Conservation (phyloP, 2,113 vertebrate genomes). For the Leptocoma aspasia region DNA sequence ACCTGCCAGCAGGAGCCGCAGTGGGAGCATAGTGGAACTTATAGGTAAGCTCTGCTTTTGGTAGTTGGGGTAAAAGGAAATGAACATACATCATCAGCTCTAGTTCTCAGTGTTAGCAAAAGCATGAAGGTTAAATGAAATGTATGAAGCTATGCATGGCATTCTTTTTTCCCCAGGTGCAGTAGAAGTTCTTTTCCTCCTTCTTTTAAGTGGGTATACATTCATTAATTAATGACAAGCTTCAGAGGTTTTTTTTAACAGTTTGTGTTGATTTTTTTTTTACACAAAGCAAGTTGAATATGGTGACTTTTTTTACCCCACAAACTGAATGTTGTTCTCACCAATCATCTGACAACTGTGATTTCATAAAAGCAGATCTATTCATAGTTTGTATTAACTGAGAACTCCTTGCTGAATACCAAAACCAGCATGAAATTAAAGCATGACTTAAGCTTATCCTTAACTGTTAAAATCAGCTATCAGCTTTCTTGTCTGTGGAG, state of each 20-base stretch:
- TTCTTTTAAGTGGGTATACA: neutral
- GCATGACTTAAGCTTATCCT: neutral
- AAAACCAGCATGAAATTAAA: slow-evolving; percentile 16
- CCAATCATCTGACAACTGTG: neutral
- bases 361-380: slow-evolving; percentile 1
- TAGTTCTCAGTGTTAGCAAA: neutral
- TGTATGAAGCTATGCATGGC: neutral
- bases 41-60: slow-evolving; percentile 76
- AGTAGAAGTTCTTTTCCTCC: neutral
- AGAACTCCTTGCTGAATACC: neutral
- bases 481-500: neutral
- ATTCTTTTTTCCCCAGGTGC: neutral
- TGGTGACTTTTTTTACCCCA: neutral
- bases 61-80: neutral
- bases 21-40: slow-evolving; percentile 91
- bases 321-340: neutral
- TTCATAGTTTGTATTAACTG: neutral
- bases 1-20: slow-evolving; percentile 77
- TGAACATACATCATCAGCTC: neutral
- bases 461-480: neutral
- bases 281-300: neutral
- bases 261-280: neutral
- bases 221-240: neutral
- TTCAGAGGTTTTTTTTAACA: neutral
- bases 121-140: neutral